Evolutionary conservation across 2,888 invertebrate genomes (phyloP), one percentile per base, ranked within the genome.

Genomic region (Spisula subtruncata): DNA sequence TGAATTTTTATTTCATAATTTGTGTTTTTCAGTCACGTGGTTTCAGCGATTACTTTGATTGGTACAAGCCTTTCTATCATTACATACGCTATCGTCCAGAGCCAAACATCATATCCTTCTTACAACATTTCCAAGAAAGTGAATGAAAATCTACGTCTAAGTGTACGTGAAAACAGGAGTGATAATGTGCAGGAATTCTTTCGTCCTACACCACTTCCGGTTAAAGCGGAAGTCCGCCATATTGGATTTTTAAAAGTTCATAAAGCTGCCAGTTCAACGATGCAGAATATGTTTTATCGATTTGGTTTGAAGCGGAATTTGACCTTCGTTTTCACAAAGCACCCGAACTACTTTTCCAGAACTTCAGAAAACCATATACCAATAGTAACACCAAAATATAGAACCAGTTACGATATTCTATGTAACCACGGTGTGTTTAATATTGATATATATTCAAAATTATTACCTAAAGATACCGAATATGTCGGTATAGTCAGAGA

Each of bases 241-340:
- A 91, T 93, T 86, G 93, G 91, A 80, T 93, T 92, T 86, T 66
- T 93, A 1, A 93, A 93, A 86, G 92, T 93, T 12, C 93, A 93
- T 82, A 93, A 93, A 66, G 92, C 93, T 5, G 93, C 92, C n/a
- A 92, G 92, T 86, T 90, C 92, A 29, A 93, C 92, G 1, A 88
- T 92, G 87, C 93, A 93, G 41, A 93, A 93, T 80, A 92, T 93
- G 29, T 91, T 93, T 71, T 89, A 93, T 51, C 80, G 92, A 32
- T 93, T 93, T 86, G 93, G 92, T n/a, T 60, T 60, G 14, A 83
- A 88, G 18, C 88, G 93, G 41, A 89, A 92, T 83, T 66, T 93
- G 25, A 90, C 89, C 18, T 92, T 93, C 48, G 91, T 92, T 12
- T 90, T 93, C 16, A 92, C 92, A 1, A 71, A 54, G 41, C 89